Conservation (phyloP, 2,113 vertebrate genomes). For the Orycteropus afer region DNA sequence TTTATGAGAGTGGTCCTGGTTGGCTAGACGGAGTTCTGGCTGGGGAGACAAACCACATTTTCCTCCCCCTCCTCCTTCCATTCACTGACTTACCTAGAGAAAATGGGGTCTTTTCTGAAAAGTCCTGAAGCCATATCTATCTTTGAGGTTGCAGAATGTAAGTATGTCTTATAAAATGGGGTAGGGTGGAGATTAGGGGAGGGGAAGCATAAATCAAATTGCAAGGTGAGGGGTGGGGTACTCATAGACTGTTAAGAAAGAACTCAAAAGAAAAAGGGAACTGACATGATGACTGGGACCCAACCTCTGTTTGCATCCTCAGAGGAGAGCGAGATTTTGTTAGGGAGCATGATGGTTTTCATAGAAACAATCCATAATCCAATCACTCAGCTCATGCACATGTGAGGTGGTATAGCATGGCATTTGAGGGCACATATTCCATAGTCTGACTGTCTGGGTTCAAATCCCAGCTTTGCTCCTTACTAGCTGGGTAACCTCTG, state of each 20-base stretch:
- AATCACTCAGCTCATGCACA: accelerated
- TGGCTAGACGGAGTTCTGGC: neutral
- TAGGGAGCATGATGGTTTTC: neutral
- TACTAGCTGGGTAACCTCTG: neutral
- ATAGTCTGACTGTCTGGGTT: neutral
- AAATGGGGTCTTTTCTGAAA: neutral
- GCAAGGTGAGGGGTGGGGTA: neutral
- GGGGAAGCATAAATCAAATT: neutral
- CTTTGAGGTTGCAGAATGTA: neutral
- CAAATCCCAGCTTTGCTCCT: neutral
- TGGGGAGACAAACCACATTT: neutral
- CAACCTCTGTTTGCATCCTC: neutral
- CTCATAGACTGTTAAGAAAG: neutral
- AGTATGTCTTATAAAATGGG: neutral
- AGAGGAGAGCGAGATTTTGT: neutral
- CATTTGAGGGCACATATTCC: neutral
- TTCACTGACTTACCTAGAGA: neutral
- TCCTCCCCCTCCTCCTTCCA: neutral
- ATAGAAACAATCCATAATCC: neutral
- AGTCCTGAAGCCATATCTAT: neutral
- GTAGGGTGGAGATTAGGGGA: neutral
- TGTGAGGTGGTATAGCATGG: neutral
- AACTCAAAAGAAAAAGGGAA: neutral
- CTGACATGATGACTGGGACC: too few species aligned
- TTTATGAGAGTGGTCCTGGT: neutral